Conservation (phyloP, 2,113 vertebrate species). For the Megalops atlanticus region DNA sequence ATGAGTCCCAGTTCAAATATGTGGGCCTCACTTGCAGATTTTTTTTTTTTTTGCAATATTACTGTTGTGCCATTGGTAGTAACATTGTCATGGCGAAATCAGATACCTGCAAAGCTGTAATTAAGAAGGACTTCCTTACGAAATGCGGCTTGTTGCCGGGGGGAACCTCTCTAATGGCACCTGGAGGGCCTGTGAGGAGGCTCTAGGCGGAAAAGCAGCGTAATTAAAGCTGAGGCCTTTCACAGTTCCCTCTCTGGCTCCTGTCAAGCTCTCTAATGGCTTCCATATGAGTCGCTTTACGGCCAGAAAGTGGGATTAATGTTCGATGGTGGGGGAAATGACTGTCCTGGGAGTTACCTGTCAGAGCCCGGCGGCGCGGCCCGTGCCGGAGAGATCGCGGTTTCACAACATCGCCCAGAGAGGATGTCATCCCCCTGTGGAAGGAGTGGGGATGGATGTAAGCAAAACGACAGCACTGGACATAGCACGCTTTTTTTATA, state of each 20-base stretch:
- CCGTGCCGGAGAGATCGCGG: not conserved
- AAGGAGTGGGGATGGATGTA: not conserved
- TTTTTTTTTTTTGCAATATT: not conserved
- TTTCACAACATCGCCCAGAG: constrained; percentile 2
- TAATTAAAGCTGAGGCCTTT: constrained; percentile 26
- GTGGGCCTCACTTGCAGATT: not conserved
- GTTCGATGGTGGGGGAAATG: constrained; percentile 12
- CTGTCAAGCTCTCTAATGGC: constrained; percentile 32
- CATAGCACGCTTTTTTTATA: not conserved
- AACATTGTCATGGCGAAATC: not conserved
- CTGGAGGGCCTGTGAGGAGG: not conserved
- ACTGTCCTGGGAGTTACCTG: constrained; percentile 34
- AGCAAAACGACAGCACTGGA: not conserved
- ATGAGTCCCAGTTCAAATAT: not conserved
- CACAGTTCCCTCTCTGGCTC: constrained; percentile 20
- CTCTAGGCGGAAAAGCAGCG: constrained; percentile 6
- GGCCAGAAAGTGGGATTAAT: constrained; percentile 28
- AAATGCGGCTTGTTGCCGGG: not conserved
- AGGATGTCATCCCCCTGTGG: not conserved
- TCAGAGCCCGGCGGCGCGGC: constrained; percentile 24
- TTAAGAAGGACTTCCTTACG: constrained; percentile 8
- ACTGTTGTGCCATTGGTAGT: not conserved
- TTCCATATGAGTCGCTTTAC: constrained; percentile 35
- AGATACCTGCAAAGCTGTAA: constrained; percentile 2
- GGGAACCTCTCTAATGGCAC: constrained; percentile 2